phyloP scores from a whole-genome alignment of 2,888 invertebrate genomes.

The Auanema sp. region DNA sequence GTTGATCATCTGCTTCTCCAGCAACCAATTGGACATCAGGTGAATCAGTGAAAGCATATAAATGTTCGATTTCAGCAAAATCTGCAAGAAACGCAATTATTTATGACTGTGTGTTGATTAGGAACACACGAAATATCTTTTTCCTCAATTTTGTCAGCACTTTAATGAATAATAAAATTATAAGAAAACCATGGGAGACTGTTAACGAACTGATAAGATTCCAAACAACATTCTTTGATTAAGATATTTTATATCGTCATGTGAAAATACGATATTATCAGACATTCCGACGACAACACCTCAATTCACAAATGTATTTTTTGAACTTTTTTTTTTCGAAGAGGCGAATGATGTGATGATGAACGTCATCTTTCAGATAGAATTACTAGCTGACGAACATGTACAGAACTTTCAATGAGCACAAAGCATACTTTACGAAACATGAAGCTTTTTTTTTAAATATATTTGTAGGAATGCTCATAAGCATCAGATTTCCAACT shows the following conservation, averaged over 20 bases:
- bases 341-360: neutral
- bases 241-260: no score
- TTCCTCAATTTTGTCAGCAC: neutral
- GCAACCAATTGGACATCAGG: slow-evolving; percentile 29
- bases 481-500: neutral
- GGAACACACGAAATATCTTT: neutral
- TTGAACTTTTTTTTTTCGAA: slow-evolving; percentile 2
- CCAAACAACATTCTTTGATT: no score
- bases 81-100: neutral
- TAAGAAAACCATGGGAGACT: neutral
- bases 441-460: neutral
- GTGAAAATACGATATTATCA: no score
- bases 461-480: no score
- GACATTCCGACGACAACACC: no score
- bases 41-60: slow-evolving; percentile 1
- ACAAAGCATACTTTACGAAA: no score
- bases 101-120: no score
- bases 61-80: neutral
- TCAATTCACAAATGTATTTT: neutral
- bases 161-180: neutral
- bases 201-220: no score
- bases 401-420: no score
- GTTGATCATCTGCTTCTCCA: slow-evolving; percentile 47
- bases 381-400: no score
- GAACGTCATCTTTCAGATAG: no score